Conservation (phyloP, 2,113 vertebrate genomes). For the Vulpes ferrilata region DNA sequence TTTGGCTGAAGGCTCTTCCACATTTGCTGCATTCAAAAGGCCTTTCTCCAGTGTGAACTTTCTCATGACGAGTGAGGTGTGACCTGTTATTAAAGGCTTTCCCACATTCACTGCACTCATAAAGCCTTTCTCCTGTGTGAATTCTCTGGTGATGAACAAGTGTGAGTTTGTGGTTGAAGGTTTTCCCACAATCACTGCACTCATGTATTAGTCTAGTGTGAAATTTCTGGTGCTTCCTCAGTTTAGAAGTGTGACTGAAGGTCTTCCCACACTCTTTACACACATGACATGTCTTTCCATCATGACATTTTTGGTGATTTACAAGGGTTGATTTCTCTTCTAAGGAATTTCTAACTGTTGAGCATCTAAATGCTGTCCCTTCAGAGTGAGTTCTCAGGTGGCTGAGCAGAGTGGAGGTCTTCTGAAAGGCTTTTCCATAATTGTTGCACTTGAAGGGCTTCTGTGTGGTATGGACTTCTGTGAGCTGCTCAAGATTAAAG, state of each 20-base stretch:
- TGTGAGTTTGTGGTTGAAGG: constrained; percentile 1
- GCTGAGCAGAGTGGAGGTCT: not conserved
- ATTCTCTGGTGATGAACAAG: constrained; percentile 47
- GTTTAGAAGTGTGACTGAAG: not conserved
- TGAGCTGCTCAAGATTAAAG: not conserved
- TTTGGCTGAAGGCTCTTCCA: constrained; percentile 57
- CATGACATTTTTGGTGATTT: not conserved
- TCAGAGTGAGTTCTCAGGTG: constrained; percentile 29
- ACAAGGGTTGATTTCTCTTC: not conserved
- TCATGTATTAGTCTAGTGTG: not conserved
- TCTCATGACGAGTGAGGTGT: constrained; percentile 46
- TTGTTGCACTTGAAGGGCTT: not conserved
- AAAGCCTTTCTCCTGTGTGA: constrained; percentile 34
- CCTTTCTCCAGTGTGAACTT: constrained; percentile 54
- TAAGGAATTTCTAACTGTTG: not conserved
- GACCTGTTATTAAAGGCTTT: constrained; percentile 47
- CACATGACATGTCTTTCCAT: not conserved
- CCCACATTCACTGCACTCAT: not conserved
- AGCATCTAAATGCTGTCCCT: not conserved
- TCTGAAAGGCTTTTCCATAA: not conserved
- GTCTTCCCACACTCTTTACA: constrained; percentile 20
- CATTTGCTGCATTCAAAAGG: constrained; percentile 58
- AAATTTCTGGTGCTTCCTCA: constrained; percentile 24
- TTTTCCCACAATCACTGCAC: not conserved
- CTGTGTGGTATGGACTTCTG: not conserved